phyloP scores from a whole-genome alignment of 92 coral and sea anemone genomes.

The Desmophyllum pertusum region DNA sequence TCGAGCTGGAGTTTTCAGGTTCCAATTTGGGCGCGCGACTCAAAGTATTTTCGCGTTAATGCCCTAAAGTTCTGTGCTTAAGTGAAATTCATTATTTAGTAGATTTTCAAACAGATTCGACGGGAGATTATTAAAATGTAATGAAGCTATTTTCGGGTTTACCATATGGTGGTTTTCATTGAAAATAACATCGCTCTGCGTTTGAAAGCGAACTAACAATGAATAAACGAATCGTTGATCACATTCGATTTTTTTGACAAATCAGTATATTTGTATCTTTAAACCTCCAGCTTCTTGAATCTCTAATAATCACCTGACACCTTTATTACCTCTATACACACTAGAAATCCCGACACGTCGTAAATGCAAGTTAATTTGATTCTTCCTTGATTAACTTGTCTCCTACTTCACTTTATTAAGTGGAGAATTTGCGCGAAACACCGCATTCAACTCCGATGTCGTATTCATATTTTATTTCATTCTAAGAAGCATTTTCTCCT shows the following conservation, averaged over 20 bases:
- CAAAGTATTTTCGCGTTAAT: slow-evolving; percentile 59
- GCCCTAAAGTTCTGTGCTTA: slow-evolving; percentile 67
- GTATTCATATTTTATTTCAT: slow-evolving; percentile 67
- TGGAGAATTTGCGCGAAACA: slow-evolving; percentile 57
- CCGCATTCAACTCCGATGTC: slow-evolving; percentile 41
- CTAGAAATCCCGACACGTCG: slow-evolving; percentile 26
- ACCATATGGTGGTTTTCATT: slow-evolving; percentile 77
- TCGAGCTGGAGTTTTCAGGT: slow-evolving; percentile 17
- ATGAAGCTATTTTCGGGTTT: slow-evolving; percentile 69
- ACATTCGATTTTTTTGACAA: slow-evolving; percentile 49
- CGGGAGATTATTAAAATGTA: slow-evolving; percentile 75
- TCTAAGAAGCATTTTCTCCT: slow-evolving; percentile 64
- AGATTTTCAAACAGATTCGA: slow-evolving; percentile 61
- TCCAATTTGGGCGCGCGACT: slow-evolving; percentile 28
- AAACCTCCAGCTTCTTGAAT: slow-evolving; percentile 8
- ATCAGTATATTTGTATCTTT: slow-evolving; percentile 26
- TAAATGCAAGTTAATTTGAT: slow-evolving; percentile 36
- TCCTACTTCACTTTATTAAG: slow-evolving; percentile 51
- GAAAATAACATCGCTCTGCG: slow-evolving; percentile 33
- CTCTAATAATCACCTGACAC: slow-evolving; percentile 24
- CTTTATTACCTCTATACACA: slow-evolving; percentile 32
- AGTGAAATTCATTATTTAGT: slow-evolving; percentile 81
- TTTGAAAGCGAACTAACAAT: slow-evolving; percentile 42
- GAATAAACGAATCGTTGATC: slow-evolving; percentile 15
- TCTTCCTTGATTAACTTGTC: slow-evolving; percentile 22